Base-by-base conservation (phyloP, 2,113 vertebrate genomes). In the Nothobranchius furzeri region DNA sequence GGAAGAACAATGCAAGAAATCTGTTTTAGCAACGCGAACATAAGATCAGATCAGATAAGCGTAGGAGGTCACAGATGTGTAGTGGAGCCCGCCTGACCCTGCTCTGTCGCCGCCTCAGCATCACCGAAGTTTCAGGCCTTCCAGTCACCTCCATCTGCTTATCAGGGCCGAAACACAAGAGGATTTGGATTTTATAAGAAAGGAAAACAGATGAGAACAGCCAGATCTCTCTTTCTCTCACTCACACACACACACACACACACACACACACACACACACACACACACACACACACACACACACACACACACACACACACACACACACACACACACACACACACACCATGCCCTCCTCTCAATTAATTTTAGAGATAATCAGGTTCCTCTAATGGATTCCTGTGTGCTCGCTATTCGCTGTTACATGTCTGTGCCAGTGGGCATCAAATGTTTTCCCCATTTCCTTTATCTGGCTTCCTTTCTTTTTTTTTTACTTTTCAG, bases 321-420 rank as follows among this genome's bases (percentile, higher is more conserved):
- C 71, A 82, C 70, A 72, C 73, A 64, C 58, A 57, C 52, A 70
- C 63, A 74, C 68, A 54, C 64, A 60, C 59, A 9, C 73, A 15
- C 46, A 15, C 13, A 15, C 14, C 37, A 40, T 66, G 67, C 71
- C 71, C 75, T 73, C 56, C 77, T 79, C 73, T 85, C 79, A 91
- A 92, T 93, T 90, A 90, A 92, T 92, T 92, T 91, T 64, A 70
- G 83, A 90, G 91, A 92, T 93, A 92, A 93, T 92, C 91, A 58
- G 73, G 89, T 92, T 92, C 87, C 80, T 76, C 85, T 92, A 92
- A 92, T 93, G 90, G 89, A 90, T 91, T 90, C 83, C 78, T 55
- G 68, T 74, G 88, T 73, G 79, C 82, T 88, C 49, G 65, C 86
- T 83, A 37, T 79, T 79, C 85, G 82, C 77, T 47, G 24, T 83